Percentiles rank a stretch among this genome's conserved stretches.
phyloP scores from a whole-genome alignment of 2,888 invertebrate genomes.

The Kryphioiulus occultus region DNA sequence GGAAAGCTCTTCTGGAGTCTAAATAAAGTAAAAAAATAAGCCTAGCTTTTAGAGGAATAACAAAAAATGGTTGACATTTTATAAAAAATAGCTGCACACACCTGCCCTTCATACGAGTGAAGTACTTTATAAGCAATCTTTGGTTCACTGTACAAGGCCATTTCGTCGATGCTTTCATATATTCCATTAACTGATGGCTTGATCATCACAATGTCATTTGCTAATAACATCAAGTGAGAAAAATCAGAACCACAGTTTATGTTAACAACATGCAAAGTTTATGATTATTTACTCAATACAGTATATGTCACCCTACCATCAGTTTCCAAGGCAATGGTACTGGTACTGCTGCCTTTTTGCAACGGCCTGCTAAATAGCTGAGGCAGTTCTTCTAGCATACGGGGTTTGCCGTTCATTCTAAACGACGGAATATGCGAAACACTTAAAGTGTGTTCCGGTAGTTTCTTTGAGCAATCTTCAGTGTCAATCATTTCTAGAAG shows the following conservation, averaged over 20 bases:
- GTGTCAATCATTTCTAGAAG: slow-evolving; percentile 19
- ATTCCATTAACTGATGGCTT: background rate
- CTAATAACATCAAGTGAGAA: background rate
- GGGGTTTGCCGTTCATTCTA: background rate
- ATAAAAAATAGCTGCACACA: background rate
- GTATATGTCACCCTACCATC: background rate
- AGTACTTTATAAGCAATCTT: slow-evolving; percentile 31
- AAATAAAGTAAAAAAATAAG: slow-evolving; percentile 27
- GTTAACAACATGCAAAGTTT: background rate
- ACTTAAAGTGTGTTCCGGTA: background rate
- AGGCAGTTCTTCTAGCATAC: background rate
- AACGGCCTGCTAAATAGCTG: slow-evolving; percentile 4
- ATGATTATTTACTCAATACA: background rate
- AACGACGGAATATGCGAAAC: background rate
- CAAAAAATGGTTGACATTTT: background rate
- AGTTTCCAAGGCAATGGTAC: background rate
- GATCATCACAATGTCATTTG: background rate
- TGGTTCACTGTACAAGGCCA: background rate
- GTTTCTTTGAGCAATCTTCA: slow-evolving; percentile 20
- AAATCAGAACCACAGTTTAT: background rate
- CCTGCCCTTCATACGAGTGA: slow-evolving; percentile 39
- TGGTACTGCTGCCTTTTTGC: background rate
- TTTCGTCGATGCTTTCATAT: slow-evolving; percentile 46
- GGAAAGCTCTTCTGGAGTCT: slow-evolving; percentile 52
- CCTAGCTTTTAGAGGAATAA: background rate